Base-by-base conservation (phyloP, 92 coral and sea anemone species). In the Meandrina meandrites region DNA sequence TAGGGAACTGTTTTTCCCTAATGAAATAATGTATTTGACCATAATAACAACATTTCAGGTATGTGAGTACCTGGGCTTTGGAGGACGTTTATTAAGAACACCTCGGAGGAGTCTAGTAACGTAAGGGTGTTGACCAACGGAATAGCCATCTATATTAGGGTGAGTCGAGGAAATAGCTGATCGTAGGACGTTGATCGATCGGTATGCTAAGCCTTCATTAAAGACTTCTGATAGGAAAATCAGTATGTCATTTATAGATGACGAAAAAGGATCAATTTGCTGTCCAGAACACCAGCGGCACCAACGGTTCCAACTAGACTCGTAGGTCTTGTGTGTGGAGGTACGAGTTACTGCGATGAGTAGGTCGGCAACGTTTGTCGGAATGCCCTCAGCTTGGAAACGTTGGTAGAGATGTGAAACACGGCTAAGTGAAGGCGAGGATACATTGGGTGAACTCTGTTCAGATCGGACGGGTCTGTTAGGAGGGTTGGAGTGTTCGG, bases 281-380 rank as follows among this genome's bases (percentile, higher is more conserved):
- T 85, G 54, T 92, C 76, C 50, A 92, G 47, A 13, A 90, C 93
- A 87, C 95, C 93, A 90, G 91, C 45, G 45, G 45, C 45, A 40
- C 45, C 45, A 40, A 40, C 45, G 45, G 45, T 40, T 40, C 45
- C 45, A 40, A 40, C 45, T 89, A 51, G 93, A 83, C n/a, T 84
- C 88, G 37, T 92, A 90, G 81, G 90, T 75, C 71, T 79, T 75
- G 76, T 84, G 76, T 84, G 94, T 88, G 91, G 89, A 88, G 81
- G 81, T 79, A 16, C 84, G 87, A 88, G 94, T 84, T 74, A 87
- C 91, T 88, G 94, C 36, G 88, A 88, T 60, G 80, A 88, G 91
- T 67, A 88, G 76, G 5, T 81, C 73, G 87, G 91, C 89, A 91
- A 91, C 91, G 18, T 84, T 75, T 80, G 66, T 45, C 24, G 91